These are phyloP conservation scores for Coptotermes formosanus DNA, from an alignment of 1,140 invertebrate genomes.

Conservation along the genomic window DNA sequence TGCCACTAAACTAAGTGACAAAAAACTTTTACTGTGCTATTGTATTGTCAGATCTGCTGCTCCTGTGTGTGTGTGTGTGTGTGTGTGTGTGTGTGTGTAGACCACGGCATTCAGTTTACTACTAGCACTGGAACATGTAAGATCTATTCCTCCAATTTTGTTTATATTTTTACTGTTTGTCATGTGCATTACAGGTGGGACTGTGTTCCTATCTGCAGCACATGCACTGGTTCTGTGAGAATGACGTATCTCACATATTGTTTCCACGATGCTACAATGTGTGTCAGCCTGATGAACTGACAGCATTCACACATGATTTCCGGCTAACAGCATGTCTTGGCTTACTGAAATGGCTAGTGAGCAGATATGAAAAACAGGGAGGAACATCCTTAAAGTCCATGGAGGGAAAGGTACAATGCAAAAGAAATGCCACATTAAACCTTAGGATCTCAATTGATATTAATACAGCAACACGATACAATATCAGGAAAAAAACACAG, in stretches of 20 bases:
- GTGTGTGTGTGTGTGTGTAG: no score
- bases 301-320: conserved; percentile 87
- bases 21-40: no score
- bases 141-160: no score
- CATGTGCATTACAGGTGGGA: conserved; percentile 53
- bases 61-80: no score
- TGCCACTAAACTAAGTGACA: no score
- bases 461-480: not conserved
- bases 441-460: not conserved
- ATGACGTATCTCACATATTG: conserved; percentile 72
- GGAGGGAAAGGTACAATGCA: conserved; percentile 57
- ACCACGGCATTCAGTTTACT: no score
- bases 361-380: conserved; percentile 56
- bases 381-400: conserved; percentile 55
- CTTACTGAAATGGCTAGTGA: conserved; percentile 72
- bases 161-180: not conserved
- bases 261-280: conserved; percentile 88
- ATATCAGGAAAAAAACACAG: not conserved
- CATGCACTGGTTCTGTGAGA: conserved; percentile 86
- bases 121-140: no score
- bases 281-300: conserved; percentile 80
- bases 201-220: conserved; percentile 78
- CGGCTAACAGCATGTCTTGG: conserved; percentile 83
- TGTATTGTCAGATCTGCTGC: no score
- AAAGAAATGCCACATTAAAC: not conserved